Conservation (phyloP, 1,140 invertebrate species). For the Nebria ingens region DNA sequence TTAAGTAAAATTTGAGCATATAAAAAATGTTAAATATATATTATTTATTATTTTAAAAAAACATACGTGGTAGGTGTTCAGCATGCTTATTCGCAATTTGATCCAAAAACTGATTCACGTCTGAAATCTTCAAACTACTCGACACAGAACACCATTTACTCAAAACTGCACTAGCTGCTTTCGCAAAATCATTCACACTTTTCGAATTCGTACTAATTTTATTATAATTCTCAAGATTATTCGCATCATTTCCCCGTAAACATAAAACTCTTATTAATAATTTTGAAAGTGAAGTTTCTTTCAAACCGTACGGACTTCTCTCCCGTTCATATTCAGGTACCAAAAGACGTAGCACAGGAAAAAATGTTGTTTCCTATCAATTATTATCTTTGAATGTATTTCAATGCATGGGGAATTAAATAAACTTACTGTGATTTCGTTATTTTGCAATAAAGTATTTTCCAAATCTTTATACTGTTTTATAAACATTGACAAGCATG, state of each 20-base stretch:
- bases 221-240: constrained; percentile 43
- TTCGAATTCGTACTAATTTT: constrained; percentile 31
- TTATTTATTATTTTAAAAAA: constrained; percentile 19
- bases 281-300: constrained; percentile 51
- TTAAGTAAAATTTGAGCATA: neutral
- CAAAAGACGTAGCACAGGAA: constrained; percentile 58
- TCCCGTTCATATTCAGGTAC: constrained; percentile 56
- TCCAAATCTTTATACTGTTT: neutral
- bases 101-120: constrained; percentile 61
- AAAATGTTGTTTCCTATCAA: constrained; percentile 43
- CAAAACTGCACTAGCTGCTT: constrained; percentile 58
- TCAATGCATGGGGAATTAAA: neutral
- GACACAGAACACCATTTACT: constrained; percentile 45
- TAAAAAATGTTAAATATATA: constrained; percentile 8
- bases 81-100: constrained; percentile 21
- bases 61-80: neutral
- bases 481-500: neutral
- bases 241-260: constrained; percentile 54
- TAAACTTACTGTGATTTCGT: neutral
- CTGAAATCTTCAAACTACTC: constrained; percentile 43
- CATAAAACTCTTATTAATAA: constrained; percentile 58
- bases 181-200: constrained; percentile 57
- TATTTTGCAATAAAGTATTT: neutral
- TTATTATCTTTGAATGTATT: neutral
- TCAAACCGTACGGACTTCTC: constrained; percentile 53